Base-by-base conservation (phyloP, 2,888 invertebrate genomes). In the Drosophila niveifrons region DNA sequence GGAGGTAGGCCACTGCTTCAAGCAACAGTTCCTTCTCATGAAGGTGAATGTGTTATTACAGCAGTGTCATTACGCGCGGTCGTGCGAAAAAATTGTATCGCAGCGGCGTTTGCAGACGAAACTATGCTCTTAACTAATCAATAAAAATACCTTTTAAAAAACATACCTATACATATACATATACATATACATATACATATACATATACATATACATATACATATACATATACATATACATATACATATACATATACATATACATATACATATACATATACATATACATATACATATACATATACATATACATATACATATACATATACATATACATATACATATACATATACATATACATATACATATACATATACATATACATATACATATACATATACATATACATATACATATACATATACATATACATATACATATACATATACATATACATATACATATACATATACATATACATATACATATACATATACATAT, bases 21-120 rank as follows among this genome's bases (percentile, higher is more conserved):
- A 31, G 53, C 48, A 52, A 31, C 36, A 52, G 28, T 41, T 57
- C 28, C 44, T 28, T 28, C 39, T 41, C 53, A 39, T 47, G 29
- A 55, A 50, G 41, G 23, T 43, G 46, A 57, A 53, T 41, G 53
- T 66, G 46, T 62, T 64, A 66, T 77, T 69, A 63, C 66, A 57
- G 51, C 56, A 52, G 51, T 65, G 65, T 64, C 61, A 76, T 75
- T 67, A 56, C 58, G 56, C 67, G 66, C 66, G 66, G 17, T n/a
- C 43, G 43, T 73, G 68, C 68, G 52, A 73, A 58, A 67, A 67
- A 67, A 62, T 36, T 29, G 50, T 62, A 44, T 53, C n/a, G 29
- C 29, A 17, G 58, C 39, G 28, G 58, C 39, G 28, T 39, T 28
- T 55, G 7, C n/a, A 52, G 9, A 44, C 34, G 34, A 7, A 31